Percentiles rank a stretch among this genome's conserved stretches.
Conservation (phyloP, 2,797 vertebrate species). For the Sebastes cheni region DNA sequence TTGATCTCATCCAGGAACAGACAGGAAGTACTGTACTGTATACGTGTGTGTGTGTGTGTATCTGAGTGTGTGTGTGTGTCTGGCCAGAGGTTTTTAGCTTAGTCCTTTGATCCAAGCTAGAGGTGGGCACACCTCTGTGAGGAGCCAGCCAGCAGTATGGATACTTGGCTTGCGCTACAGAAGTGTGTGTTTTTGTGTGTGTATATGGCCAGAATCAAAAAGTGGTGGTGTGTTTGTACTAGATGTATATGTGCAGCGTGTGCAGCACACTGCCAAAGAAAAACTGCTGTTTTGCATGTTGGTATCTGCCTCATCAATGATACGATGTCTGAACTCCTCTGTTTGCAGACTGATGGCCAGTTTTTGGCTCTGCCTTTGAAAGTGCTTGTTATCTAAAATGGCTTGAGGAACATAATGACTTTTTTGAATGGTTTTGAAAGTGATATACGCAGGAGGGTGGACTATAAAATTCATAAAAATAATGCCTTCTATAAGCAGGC, state of each 20-base stretch:
- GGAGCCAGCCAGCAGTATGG: conserved; percentile 56
- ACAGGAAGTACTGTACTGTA: conserved; percentile 37
- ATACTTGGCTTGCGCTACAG: conserved; percentile 53
- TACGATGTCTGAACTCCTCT: background rate
- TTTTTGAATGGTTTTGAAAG: conserved; percentile 5
- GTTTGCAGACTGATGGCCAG: conserved; percentile 7
- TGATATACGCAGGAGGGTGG: background rate
- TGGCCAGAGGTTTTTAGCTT: conserved; percentile 65
- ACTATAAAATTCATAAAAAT: background rate
- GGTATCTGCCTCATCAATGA: conserved; percentile 19
- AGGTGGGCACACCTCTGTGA: conserved; percentile 62
- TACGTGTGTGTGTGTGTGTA: conserved; percentile 16
- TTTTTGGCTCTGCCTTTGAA: background rate
- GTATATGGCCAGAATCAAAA: conserved; percentile 30
- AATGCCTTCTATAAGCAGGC: background rate
- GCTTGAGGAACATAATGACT: background rate
- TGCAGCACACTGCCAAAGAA: conserved; percentile 6
- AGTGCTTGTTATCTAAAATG: conserved; percentile 16
- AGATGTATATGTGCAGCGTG: background rate
- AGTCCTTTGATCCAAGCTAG: conserved; percentile 71
- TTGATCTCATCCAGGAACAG: conserved; percentile 67
- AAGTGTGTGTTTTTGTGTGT: conserved; percentile 37
- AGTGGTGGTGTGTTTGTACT: conserved; percentile 13
- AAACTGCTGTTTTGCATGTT: conserved; percentile 10
- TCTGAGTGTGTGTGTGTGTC: conserved; percentile 28